phyloP scores from a whole-genome alignment of 2,797 vertebrate species.

The Tapera naevia region DNA sequence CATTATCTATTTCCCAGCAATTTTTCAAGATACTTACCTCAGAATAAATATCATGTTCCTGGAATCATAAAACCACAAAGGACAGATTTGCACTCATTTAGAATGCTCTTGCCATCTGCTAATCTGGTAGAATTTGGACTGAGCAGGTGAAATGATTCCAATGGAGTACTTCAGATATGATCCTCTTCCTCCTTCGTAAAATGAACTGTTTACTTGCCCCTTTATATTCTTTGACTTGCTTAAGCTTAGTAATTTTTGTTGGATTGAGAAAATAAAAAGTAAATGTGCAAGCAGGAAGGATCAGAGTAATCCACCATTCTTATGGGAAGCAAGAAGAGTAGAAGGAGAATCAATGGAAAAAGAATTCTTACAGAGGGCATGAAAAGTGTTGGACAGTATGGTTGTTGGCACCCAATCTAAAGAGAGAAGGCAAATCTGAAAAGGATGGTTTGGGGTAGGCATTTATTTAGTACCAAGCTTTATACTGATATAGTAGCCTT shows the following conservation, averaged over 20 bases:
- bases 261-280: background rate
- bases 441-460: background rate
- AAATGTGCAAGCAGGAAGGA: background rate
- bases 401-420: background rate
- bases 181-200: background rate
- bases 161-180: background rate
- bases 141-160: background rate
- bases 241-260: background rate
- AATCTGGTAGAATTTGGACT: slow-evolving; percentile 16
- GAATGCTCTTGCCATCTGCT: background rate
- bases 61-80: background rate
- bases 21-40: background rate
- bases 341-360: background rate
- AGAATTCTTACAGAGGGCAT: background rate
- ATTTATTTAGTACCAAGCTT: background rate
- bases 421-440: background rate
- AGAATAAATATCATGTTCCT: background rate
- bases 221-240: background rate
- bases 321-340: background rate
- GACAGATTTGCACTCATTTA: background rate
- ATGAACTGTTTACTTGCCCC: background rate
- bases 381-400: background rate
- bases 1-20: background rate
- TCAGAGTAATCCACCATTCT: background rate
- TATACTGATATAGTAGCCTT: background rate